Percentiles rank a stretch among this genome's conserved stretches.
phyloP scores from a whole-genome alignment of 2,797 vertebrate genomes.

The Zalophus californianus region DNA sequence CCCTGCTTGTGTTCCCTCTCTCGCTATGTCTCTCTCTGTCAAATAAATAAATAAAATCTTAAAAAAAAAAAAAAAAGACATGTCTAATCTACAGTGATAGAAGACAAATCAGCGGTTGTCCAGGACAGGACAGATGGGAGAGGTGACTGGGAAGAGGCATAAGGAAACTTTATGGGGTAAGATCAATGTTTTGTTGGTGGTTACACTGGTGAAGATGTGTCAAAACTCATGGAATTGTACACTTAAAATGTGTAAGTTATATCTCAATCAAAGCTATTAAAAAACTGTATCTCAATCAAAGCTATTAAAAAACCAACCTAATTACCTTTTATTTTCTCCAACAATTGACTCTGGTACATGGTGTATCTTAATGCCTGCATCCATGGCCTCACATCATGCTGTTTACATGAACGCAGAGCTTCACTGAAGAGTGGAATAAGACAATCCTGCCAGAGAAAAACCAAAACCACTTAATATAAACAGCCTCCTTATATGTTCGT shows the following conservation, averaged over 20 bases:
- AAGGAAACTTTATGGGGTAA: neutral
- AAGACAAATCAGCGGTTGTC: neutral
- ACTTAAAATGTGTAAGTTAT: neutral
- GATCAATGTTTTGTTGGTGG: neutral
- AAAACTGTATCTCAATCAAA: neutral
- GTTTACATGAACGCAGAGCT: constrained; percentile 95
- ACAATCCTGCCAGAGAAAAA: constrained; percentile 91
- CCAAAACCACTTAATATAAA: neutral
- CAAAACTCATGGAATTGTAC: neutral
- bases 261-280: neutral
- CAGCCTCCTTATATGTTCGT: neutral
- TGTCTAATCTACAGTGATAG: neutral
- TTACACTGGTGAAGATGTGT: neutral
- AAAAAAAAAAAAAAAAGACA: neutral
- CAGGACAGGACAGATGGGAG: neutral
- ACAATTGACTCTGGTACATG: constrained; percentile 93
- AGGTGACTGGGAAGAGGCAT: neutral
- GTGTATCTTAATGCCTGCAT: constrained; percentile 97
- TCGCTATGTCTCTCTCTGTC: too few relatives aligned
- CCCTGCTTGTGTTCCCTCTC: too few relatives aligned
- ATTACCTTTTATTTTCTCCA: constrained; percentile 94
- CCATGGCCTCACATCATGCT: constrained; percentile 97
- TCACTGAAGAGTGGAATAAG: constrained; percentile 96
- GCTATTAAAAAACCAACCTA: neutral
- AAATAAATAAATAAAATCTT: too few relatives aligned